Percentiles rank a stretch among this genome's conserved stretches.
Conservation (phyloP, 2,888 invertebrate species). For the Mythimna ferrago region DNA sequence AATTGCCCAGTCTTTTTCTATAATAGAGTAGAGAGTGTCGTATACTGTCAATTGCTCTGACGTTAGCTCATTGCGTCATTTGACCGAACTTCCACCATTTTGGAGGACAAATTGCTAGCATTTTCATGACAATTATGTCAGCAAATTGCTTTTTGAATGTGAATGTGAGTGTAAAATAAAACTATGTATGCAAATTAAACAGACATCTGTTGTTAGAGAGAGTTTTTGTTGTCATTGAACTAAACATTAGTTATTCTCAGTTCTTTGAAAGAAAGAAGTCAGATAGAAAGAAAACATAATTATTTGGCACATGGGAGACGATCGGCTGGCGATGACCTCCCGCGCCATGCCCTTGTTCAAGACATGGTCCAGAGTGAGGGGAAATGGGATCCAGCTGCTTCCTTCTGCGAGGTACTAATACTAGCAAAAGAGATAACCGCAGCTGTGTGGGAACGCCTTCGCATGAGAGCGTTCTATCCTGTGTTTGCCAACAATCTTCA, state of each 20-base stretch:
- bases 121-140: constrained; percentile 27
- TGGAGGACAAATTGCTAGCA: constrained; percentile 21
- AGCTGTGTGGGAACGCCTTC: no score
- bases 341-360: no score
- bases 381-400: no score
- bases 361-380: no score
- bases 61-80: constrained; percentile 39
- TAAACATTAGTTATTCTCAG: not conserved
- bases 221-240: not conserved
- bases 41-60: constrained; percentile 38
- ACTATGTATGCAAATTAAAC: not conserved
- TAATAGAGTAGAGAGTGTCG: constrained; percentile 60
- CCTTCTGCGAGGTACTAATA: no score
- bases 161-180: constrained; percentile 10
- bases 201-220: not conserved
- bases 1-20: constrained; percentile 51
- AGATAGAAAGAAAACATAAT: no score
- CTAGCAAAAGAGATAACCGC: no score
- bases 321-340: no score
- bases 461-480: not conserved
- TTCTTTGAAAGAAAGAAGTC: no score
- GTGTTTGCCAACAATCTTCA: not conserved
- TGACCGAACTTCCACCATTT: constrained; percentile 31
- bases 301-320: no score
- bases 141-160: constrained; percentile 24